Base-by-base conservation (phyloP, 1,140 invertebrate genomes). In the Dendrolimus punctatus region DNA sequence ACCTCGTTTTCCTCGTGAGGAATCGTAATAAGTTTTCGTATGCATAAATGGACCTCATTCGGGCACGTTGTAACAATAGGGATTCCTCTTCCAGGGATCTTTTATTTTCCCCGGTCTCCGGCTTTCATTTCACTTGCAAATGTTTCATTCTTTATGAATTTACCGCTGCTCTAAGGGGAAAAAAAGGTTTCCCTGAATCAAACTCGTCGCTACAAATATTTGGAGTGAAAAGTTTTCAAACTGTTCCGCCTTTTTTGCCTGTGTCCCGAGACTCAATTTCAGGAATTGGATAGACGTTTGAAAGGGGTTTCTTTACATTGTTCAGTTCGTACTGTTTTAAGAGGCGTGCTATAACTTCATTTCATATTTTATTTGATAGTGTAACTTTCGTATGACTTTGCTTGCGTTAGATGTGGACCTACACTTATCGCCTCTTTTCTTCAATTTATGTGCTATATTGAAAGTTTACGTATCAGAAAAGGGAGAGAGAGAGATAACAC, bases 61-160 rank as follows among this genome's bases (percentile, higher is more conserved):
- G 62, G 39, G 52, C 61, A 53, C 67, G 67, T 70, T 71, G 66
- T 64, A 72, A 69, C 68, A 74, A 74, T 73, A 69, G 56, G 62
- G 68, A 71, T 69, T 66, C 67, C 55, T 65, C 68, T 65, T 59
- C 57, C 58, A 57, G 61, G 52, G 44, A 42, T 65, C 56, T 55
- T 75, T 73, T 72, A 73, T 76, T 77, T 70, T 76, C 69, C 64
- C 60, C 56, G 52, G 62, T 55, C 66, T 65, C 62, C 60, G 46
- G 56, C 51, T 71, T 59, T 66, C 65, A 77, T 81, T 80, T 73
- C 63, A 76, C 72, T 77, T 78, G 76, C 73, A 77, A 80, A 80
- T 75, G 59, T 68, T 66, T 71, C 64, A 68, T 72, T 70, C 64
- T 76, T 70, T 69, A 67, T 67, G 67, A 75, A 75, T 74, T 74